These are phyloP conservation scores for Armadillidium nasatum DNA, from an alignment of 1,140 invertebrate species.

Conservation along the genomic window DNA sequence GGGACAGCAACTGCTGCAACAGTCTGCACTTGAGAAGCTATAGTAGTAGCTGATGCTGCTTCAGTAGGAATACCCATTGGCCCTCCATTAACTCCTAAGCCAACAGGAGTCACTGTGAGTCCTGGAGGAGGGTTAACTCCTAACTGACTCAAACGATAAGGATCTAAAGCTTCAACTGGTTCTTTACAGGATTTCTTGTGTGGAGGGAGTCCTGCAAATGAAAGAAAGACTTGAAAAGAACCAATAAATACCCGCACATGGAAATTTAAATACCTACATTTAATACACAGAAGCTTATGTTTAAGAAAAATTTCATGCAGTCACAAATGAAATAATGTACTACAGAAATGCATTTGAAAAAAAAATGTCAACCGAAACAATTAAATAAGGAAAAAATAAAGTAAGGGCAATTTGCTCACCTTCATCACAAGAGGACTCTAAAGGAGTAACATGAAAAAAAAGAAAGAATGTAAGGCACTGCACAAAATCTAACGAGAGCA, in stretches of 20 bases:
- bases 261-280: too few relatives aligned
- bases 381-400: not conserved
- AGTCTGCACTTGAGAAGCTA: not conserved
- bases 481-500: too few relatives aligned
- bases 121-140: constrained; percentile 47
- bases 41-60: constrained; percentile 30
- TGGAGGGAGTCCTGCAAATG: constrained; percentile 46
- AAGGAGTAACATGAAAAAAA: not conserved
- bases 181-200: constrained; percentile 47
- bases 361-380: not conserved
- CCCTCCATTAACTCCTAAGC: constrained; percentile 37
- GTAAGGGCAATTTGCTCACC: not conserved
- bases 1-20: not conserved
- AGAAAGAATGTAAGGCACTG: not conserved
- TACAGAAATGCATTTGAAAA: too few relatives aligned
- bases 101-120: constrained; percentile 45
- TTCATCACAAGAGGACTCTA: not conserved
- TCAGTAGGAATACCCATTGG: constrained; percentile 38
- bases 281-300: too few relatives aligned
- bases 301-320: too few relatives aligned
- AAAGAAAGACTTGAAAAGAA: constrained; percentile 22
- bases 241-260: not conserved
- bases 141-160: constrained; percentile 39
- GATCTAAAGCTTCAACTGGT: constrained; percentile 48
- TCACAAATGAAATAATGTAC: too few relatives aligned